Evolutionary conservation across 2,113 vertebrate species (phyloP), one percentile per base, ranked within the genome.

Genomic region (Hepsetus odoe): DNA sequence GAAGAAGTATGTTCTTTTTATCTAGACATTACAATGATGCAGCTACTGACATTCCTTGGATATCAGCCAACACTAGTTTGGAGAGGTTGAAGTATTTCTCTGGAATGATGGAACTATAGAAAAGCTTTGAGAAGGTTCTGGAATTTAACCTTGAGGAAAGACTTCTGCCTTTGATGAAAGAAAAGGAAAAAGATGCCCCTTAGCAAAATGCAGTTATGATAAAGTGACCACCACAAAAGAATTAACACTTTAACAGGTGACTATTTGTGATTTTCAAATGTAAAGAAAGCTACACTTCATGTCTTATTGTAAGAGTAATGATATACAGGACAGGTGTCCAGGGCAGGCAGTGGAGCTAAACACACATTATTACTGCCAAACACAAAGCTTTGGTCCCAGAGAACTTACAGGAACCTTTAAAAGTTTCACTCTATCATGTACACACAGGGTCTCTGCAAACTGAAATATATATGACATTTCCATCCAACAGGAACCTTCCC

Each of bases 61-160:
- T 42, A 46, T 56, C 28, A 72, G 51, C 24, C 2, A 65, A 66
- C 49, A 49, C 61, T 72, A 32, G 59, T 32, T 61, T 38, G 8
- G 12, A 24, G 3, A 30, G 77, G 86, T 82, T 81, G 86, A 61
- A 85, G 84, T 83, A 75, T 82, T 88, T 87, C 82, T 66, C 76
- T 80, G 55, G 70, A 79, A 53, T 4, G 10, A 72, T 10, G 2
- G 26, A 44, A 72, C 6, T 14, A 22, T 13, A 65, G 32, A 65
- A 38, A 14, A 22, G 61, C n/a, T 44, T 7, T 33, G n/a, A 26
- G 35, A 80, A 46, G 56, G 28, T 42, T 79, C 76, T 22, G 35
- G 44, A 59, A 72, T 40, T 56, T 72, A 68, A 79, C 68, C 44
- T 53, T 7, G 58, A 62, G 32, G 59, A 40, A 49, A 51, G 38